Evolutionary conservation across 2,888 invertebrate genomes (phyloP), one percentile per base, ranked within the genome.

Genomic region (Microctonus hyperodae): DNA sequence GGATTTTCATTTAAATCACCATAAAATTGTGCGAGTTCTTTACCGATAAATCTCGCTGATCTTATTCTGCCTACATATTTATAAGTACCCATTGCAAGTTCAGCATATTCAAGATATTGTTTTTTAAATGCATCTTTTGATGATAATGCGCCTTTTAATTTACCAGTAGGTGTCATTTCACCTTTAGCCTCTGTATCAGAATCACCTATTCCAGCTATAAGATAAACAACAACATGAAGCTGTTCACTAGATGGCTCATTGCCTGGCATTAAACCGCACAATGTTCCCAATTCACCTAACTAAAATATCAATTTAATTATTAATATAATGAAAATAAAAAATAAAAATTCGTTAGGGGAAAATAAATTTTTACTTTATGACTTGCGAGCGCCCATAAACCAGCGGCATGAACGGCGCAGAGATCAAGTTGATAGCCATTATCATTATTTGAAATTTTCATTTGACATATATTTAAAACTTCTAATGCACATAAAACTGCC

Each of bases 61-160:
- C 95, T 88, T 75, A 90, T 86, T 7, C 87, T 84, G 10, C 86
- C 92, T 71, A 97, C 96, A 85, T 97, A 97, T 79, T 98, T 98
- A 81, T 95, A 97, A 0, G 97, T 97, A 61, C 97, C 96, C 90
- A 97, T 96, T 0, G 97, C 96, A 70, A 97, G 85, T 82, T 98
- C 98, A 0, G 96, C 95, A 68, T 97, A 85, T 84, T 97, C 97
- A 81, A 97, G 85, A 80, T 97, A 98, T 74, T 95, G 92, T 81
- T 93, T 94, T 76, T 94, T 92, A 82, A 97, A 98, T 59, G 92
- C 89, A 65, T 92, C 92, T 80, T 94, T 93, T 11, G 96, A 96
- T 64, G 96, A 95, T 2, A 98, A 85, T 0, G 97, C 95, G 78
- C 95, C 93, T 80, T 96, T 95, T 10, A 98, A 86, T 79, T 93